Base-by-base conservation (phyloP, 2,888 invertebrate genomes). In the Synanthedon vespiformis region DNA sequence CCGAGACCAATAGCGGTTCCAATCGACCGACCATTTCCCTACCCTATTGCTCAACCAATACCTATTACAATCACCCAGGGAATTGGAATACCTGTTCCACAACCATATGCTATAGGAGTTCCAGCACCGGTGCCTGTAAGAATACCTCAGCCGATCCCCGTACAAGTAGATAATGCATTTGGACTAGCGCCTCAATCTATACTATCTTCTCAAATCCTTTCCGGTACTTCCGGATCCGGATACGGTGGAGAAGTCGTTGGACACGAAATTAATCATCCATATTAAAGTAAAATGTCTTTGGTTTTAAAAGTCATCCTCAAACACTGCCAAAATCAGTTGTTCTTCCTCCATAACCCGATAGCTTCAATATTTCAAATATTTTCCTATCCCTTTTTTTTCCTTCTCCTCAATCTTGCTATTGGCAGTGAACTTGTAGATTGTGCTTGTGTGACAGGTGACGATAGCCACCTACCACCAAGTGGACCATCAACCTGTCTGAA, bases 21-120 rank as follows among this genome's bases (percentile, higher is more conserved):
- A 2, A 77, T 90, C 0, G 88, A 90, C 50, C 77, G 89, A 55
- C 89, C 90, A 1, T 88, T 88, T 53, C 87, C 89, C 3, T 89
- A 89, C 34, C 84, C 88, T 0, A 80, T 89, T 0, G 80, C 89
- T 11, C 89, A 89, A 52, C 89, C 89, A 0, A 82, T 88, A 2
- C 88, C 89, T 0, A 84, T 89, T 0, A 77, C 83, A 1, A 69
- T 89, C 0, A 88, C 88, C 1, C 89, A 89, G 61, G 84, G 84
- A 1, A 80, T 89, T 0, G 82, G 84, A 1, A 84, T 89, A 41
- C 89, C 89, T 1, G 87, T 90, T 0, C 88, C 89, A 0, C 88
- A 88, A 53, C 89, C 89, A 10, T 86, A 89, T 48, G 74, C 77
- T 2, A 88, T 84, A 53, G 75, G 68, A 50, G 80, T 80, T 27